Evolutionary conservation across 2,888 invertebrate genomes (phyloP), one percentile per base, ranked within the genome.

Genomic region (Pachliopta kotzebuea): DNA sequence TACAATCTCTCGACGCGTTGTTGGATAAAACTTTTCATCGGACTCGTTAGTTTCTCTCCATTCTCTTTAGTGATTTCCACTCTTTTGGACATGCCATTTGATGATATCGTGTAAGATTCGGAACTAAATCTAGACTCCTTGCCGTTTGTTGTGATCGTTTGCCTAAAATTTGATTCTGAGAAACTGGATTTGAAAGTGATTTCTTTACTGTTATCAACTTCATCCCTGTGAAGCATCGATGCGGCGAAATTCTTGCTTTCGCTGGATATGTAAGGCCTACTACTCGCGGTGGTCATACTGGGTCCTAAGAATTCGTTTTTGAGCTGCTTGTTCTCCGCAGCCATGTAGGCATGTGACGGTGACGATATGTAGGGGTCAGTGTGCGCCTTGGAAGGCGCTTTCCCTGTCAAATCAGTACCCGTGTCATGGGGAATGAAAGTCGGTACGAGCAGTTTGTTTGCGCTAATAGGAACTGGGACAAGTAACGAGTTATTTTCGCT

Each of bases 1-100:
- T 97, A 98, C 2, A 98, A 87, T 60, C 97, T 92, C 76, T 98
- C 98, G 0, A 98, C 97, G 55, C 97, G 93, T 77, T 97, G 97
- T 78, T 97, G 96, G 54, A 98, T 97, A 76, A 97, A 96, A 57
- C 97, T 95, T 78, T 94, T 94, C 77, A 93, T 92, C 21, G 94
- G 92, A 72, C 92, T 88, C 0, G 90, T 84, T 0, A 91, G 72
- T 63, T 85, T 76, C 63, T 91, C 91, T 0, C 91, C 91, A 74
- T 91, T 91, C 52, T 91, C 91, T 53, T 91, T 91, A 0, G 90
- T 91, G 0, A 91, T 91, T 69, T 91, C 91, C 0, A 91, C 88
- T 18, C 85, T 70, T 73, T 92, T 92, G 0, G 90, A 86, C 2
- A 90, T 77, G 0, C 90, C 88, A 68, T 91, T 92, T 0, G 92